phyloP scores from a whole-genome alignment of 53 echinoderm and acorn worm species.

The Patiria pectinifera region DNA sequence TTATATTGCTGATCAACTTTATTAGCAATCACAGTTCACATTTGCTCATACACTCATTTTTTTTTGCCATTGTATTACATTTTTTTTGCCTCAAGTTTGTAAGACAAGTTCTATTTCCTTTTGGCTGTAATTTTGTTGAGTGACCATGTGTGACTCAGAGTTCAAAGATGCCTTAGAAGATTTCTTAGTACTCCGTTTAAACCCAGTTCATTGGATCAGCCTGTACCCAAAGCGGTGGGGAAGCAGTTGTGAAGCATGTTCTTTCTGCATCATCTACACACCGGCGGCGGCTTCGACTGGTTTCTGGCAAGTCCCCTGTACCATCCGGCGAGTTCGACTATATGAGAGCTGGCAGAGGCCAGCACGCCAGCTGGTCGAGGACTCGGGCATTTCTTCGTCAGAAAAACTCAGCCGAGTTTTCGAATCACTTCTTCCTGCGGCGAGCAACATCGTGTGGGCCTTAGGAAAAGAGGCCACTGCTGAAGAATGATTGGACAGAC shows the following conservation, averaged over 20 bases:
- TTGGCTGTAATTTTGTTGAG: no score
- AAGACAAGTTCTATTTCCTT: no score
- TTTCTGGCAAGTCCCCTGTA: conserved; percentile 64
- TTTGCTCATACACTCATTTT: no score
- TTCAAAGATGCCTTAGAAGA: background rate
- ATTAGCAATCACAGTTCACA: no score
- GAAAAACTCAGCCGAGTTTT: conserved; percentile 46
- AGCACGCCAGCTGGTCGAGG: conserved; percentile 58
- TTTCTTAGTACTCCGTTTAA: background rate
- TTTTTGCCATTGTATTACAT: no score
- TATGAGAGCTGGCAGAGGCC: conserved; percentile 54
- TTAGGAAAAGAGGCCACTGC: conserved; percentile 26
- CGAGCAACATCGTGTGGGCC: conserved; percentile 53
- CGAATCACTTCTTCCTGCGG: conserved; percentile 60
- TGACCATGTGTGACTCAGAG: background rate
- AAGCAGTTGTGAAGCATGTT: background rate
- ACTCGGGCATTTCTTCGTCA: background rate
- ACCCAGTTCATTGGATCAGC: background rate
- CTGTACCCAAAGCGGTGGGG: background rate
- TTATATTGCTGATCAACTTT: no score
- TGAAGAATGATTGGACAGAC: conserved; percentile 9
- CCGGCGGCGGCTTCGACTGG: conserved; percentile 44
- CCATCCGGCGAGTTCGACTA: conserved; percentile 54
- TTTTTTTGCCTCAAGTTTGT: no score
- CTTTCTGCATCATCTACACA: background rate